Conservation (phyloP, 1,140 invertebrate genomes). For the Drosophila tropicalis region DNA sequence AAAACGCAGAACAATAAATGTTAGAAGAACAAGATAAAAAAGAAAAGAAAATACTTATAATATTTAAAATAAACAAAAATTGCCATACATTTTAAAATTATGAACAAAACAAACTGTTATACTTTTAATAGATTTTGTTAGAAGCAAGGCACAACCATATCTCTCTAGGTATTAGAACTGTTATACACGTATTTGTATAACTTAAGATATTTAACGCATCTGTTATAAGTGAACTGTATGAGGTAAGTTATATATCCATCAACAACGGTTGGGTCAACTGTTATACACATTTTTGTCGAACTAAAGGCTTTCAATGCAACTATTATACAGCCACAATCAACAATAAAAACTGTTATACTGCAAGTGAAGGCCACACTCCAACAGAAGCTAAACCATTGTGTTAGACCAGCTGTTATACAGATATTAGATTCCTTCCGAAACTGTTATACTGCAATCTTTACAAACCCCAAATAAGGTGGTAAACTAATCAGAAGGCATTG, state of each 20-base stretch:
- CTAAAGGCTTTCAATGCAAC: no score
- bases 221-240: no score
- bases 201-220: no score
- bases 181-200: no score
- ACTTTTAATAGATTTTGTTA: background rate
- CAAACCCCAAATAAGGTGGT: background rate
- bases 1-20: conserved; percentile 72
- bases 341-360: no score
- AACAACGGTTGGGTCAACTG: no score
- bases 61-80: conserved; percentile 47
- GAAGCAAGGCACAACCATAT: background rate
- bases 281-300: no score
- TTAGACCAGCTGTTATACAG: no score
- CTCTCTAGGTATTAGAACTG: background rate
- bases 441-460: conserved; percentile 11
- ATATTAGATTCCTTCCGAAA: background rate
- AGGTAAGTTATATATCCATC: no score
- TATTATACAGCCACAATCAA: no score
- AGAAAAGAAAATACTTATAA: conserved; percentile 40
- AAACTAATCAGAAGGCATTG: background rate
- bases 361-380: no score
- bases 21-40: conserved; percentile 40
- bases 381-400: no score
- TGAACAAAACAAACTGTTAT: conserved; percentile 28
- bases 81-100: conserved; percentile 61